Conservation (phyloP, 2,797 vertebrate genomes). For the Paguma larvata region DNA sequence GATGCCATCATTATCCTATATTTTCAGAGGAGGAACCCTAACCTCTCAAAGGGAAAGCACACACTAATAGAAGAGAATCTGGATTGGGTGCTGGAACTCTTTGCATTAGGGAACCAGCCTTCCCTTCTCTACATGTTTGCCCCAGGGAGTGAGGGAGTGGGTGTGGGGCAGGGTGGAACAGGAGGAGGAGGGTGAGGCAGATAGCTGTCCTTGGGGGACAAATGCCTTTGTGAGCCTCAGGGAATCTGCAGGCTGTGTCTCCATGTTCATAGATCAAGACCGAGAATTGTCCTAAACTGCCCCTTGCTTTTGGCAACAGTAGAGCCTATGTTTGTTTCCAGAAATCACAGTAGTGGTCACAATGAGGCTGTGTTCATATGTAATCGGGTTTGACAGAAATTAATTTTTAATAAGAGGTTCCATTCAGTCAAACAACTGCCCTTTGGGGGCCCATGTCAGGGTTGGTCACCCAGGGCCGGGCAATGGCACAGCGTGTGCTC, state of each 20-base stretch:
- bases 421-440: slow-evolving; percentile 80
- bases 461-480: slow-evolving; percentile 1
- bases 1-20: not conserved
- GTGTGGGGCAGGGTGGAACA: not conserved
- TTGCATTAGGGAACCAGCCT: not conserved
- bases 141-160: not conserved
- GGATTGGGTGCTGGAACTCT: not conserved
- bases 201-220: slow-evolving; percentile 16
- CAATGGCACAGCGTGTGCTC: not conserved
- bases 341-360: slow-evolving; percentile 73
- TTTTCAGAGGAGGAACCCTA: not conserved
- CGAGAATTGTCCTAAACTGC: slow-evolving; percentile 72
- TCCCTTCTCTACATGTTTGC: not conserved
- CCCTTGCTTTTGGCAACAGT: slow-evolving; percentile 79
- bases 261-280: slow-evolving; percentile 52
- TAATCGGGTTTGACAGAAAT: slow-evolving; percentile 79
- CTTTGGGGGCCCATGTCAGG: slow-evolving; percentile 55
- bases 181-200: not conserved
- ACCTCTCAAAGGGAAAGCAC: not conserved
- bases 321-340: slow-evolving; percentile 76
- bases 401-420: slow-evolving; percentile 82
- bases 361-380: slow-evolving; percentile 78
- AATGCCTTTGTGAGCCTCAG: slow-evolving; percentile 58
- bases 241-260: slow-evolving; percentile 54
- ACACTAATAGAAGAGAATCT: not conserved